These are phyloP conservation scores for Lottia gigantea DNA, from an alignment of 2,888 invertebrate species.

Conservation along the genomic window DNA sequence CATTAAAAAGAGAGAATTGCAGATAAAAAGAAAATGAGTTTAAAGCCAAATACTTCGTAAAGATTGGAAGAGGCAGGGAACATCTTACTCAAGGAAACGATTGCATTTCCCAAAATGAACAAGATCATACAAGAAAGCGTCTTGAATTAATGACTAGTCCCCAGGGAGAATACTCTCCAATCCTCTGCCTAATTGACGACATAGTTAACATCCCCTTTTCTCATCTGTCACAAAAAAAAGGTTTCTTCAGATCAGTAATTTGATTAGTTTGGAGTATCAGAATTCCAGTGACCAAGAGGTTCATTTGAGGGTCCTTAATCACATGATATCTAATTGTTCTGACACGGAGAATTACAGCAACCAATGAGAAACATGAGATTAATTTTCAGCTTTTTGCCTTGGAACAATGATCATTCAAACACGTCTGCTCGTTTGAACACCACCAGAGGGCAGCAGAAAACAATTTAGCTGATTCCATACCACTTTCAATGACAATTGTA, in stretches of 20 bases:
- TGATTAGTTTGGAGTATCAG: slow-evolving; percentile 2
- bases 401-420: slow-evolving; percentile 7
- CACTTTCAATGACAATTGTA: background rate
- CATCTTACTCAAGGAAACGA: background rate
- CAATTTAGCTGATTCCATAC: slow-evolving; percentile 1
- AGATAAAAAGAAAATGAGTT: too few relatives aligned
- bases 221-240: slow-evolving; percentile 2
- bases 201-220: slow-evolving; percentile 1
- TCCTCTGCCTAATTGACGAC: slow-evolving; percentile 3
- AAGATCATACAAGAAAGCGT: background rate
- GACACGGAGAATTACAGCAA: slow-evolving; percentile 5
- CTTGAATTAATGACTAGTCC: slow-evolving; percentile 1
- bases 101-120: slow-evolving; percentile 4
- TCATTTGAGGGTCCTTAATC: slow-evolving; percentile 5
- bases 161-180: slow-evolving; percentile 5
- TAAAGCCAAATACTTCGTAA: too few relatives aligned
- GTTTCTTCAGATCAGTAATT: background rate
- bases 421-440: slow-evolving; percentile 1
- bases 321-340: background rate
- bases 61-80: too few relatives aligned
- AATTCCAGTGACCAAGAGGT: slow-evolving; percentile 2
- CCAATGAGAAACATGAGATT: slow-evolving; percentile 10
- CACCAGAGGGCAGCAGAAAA: background rate
- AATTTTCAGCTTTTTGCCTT: slow-evolving; percentile 9
- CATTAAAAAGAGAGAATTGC: too few relatives aligned